Evolutionary conservation across 2,113 vertebrate genomes (phyloP).

Genomic region (Eira barbara): DNA sequence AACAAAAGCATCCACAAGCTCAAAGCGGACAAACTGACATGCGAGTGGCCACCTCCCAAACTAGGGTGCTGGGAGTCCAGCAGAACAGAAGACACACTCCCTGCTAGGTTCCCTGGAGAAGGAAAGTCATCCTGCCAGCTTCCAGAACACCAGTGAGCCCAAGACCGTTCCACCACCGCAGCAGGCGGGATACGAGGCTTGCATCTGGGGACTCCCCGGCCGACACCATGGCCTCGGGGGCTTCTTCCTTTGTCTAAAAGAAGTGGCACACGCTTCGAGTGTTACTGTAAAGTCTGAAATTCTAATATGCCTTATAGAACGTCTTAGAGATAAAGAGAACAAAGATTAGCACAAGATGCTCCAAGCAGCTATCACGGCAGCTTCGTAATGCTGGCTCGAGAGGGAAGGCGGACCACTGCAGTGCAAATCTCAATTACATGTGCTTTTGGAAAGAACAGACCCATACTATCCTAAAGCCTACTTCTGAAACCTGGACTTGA

Average conservation of each 20-base stretch:
- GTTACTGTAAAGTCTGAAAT: background rate
- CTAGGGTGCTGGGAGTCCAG: background rate
- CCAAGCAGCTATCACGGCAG: background rate
- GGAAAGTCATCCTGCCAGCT: conserved; percentile 3
- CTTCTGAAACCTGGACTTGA: background rate
- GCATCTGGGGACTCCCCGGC: background rate
- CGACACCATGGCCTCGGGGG: background rate
- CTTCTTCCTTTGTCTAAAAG: conserved; percentile 44
- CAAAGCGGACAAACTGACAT: background rate
- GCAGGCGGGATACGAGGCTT: background rate
- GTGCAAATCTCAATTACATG: background rate
- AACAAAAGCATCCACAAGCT: background rate
- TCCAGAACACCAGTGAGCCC: background rate
- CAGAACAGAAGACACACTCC: background rate
- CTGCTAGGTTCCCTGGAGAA: background rate
- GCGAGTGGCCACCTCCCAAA: background rate
- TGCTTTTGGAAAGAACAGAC: background rate
- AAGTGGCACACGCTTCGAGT: background rate
- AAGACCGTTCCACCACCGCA: background rate
- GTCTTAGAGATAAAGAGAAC: background rate
- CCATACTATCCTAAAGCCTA: background rate
- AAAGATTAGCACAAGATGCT: background rate
- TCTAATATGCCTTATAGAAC: background rate
- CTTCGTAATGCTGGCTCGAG: background rate
- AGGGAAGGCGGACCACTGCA: background rate